A percentile compares a stretch with the other conserved stretches of the same genome.
Conservation (phyloP, 1,140 invertebrate species). For the Rhizoglyphus robini region DNA sequence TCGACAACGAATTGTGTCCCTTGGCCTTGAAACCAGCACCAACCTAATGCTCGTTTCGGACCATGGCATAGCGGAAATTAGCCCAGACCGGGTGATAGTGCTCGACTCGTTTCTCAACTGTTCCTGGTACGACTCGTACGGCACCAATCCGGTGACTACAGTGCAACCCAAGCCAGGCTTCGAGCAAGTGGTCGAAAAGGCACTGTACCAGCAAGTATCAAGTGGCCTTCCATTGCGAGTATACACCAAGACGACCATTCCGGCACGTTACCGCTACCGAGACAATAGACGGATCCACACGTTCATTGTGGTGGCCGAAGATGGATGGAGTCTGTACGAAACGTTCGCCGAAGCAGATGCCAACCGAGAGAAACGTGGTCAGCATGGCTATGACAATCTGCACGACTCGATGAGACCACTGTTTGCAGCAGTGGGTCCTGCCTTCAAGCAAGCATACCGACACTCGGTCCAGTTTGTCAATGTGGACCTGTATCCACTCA, state of each 20-base stretch:
- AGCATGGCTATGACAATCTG: constrained; percentile 34
- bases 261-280: constrained; percentile 30
- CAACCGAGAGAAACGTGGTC: not conserved
- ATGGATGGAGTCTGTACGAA: constrained; percentile 28
- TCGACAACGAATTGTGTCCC: constrained; percentile 19
- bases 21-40: constrained; percentile 21
- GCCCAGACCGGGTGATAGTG: not conserved
- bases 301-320: constrained; percentile 30
- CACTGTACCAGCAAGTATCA: not conserved
- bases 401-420: constrained; percentile 35
- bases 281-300: constrained; percentile 29
- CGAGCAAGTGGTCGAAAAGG: constrained; percentile 15
- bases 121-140: not conserved
- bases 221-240: constrained; percentile 3
- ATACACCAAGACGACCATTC: constrained; percentile 28
- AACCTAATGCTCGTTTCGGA: constrained; percentile 28
- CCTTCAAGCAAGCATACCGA: constrained; percentile 30
- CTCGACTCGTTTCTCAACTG: constrained; percentile 10
- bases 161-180: not conserved
- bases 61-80: constrained; percentile 28
- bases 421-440: constrained; percentile 38
- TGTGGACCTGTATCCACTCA: constrained; percentile 33
- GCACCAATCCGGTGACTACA: not conserved
- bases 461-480: constrained; percentile 24
- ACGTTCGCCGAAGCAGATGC: constrained; percentile 17